Base-by-base conservation (phyloP, 2,113 vertebrate genomes). In the Willisornis vidua region DNA sequence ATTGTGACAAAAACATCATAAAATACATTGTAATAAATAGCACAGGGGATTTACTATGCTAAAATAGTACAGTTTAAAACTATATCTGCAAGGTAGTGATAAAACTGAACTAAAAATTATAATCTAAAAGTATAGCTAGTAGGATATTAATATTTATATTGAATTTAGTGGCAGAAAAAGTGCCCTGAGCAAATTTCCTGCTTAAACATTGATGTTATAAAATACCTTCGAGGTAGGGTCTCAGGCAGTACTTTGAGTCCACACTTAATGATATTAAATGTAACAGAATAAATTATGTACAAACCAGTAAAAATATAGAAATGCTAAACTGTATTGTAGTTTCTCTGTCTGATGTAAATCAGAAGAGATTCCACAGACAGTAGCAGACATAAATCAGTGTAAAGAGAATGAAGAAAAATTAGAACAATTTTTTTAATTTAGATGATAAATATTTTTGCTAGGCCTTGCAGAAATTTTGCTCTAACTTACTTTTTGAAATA, bases 91-190 rank as follows among this genome's bases (percentile, higher is more conserved):
- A 92, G 43, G 66, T 80, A 71, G 57, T 82, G 85, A 84, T 95
- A 96, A 94, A 95, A 91, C 45, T 48, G 52, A 87, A 43, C 58
- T 95, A 74, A 82, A 96, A 87, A 94, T 92, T 94, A 91, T 91
- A 86, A 96, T 95, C 94, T 94, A 94, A 94, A 96, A 96, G 89
- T 92, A 95, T 29, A 92, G n/a, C 71, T 57, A 71, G 78, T 74
- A 81, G 3, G 13, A 39, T 94, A 96, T 97, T 97, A 97, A 97
- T 97, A 97, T 97, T 97, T 96, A 97, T 96, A 66, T 49, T 93
- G 72, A 93, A 94, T 51, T 75, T 94, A 90, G 46, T 73, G 73
- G 62, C 35, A 91, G 71, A 94, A 94, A 94, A 73, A 95, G 85
- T 91, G 85, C 90, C 82, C 48, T 74, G 35, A 95, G 93, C 88